phyloP scores from a whole-genome alignment of 2,888 invertebrate species.

The Congeria kusceri region DNA sequence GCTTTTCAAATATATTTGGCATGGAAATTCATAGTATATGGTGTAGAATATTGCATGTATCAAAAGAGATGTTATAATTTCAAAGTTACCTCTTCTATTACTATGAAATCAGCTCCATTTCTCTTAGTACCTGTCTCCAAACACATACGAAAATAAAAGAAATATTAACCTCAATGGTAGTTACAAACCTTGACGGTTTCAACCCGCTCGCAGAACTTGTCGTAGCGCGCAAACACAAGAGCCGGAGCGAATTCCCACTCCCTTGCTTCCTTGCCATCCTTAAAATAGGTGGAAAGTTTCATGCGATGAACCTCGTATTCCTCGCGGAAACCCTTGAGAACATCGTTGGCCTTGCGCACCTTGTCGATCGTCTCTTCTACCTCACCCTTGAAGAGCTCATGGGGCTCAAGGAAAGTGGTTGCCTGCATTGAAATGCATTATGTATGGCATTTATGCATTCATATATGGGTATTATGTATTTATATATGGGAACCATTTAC shows the following conservation, averaged over 20 bases:
- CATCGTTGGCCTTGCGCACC: conserved; percentile 86
- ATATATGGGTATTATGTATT: too few species aligned
- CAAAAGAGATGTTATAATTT: too few species aligned
- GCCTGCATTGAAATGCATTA: conserved; percentile 87
- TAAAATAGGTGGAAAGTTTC: conserved; percentile 84
- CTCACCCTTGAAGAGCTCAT: conserved; percentile 97
- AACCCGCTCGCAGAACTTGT: conserved; percentile 83
- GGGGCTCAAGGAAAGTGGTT: conserved; percentile 94
- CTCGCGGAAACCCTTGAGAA: conserved; percentile 80
- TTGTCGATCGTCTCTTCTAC: conserved; percentile 96
- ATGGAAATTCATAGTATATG: too few species aligned
- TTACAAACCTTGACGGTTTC: conserved; percentile 81
- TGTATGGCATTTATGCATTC: too few species aligned
- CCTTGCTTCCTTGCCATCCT: conserved; percentile 77
- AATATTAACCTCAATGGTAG: too few species aligned
- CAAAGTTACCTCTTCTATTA: too few species aligned
- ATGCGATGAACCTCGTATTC: conserved; percentile 83
- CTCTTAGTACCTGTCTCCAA: too few species aligned
- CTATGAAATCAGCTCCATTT: too few species aligned
- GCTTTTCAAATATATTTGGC: too few species aligned
- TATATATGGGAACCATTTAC: too few species aligned
- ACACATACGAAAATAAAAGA: too few species aligned
- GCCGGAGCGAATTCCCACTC: conserved; percentile 85
- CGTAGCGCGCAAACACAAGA: conserved; percentile 85
- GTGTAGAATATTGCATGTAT: too few species aligned